Evolutionary conservation across 2,888 invertebrate species (phyloP).

Genomic region (Aphodius sticticus): DNA sequence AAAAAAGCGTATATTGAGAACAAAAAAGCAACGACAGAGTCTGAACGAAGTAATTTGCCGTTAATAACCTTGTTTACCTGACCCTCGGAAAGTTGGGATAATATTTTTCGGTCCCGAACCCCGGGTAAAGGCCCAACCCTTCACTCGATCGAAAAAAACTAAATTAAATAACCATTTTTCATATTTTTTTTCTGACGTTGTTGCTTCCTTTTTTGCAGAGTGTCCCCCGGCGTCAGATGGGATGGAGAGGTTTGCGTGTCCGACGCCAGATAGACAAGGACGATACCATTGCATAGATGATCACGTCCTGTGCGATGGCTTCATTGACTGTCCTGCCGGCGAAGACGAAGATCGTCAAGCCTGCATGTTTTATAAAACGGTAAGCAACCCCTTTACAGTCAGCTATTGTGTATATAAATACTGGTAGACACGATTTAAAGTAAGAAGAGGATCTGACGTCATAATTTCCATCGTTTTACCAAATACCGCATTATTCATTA

Average conservation of each 20-base stretch:
- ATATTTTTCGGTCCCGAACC: not conserved
- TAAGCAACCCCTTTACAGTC: conserved; percentile 59
- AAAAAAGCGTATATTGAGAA: too few species aligned
- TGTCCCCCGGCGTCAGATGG: conserved; percentile 92
- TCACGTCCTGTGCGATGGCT: conserved; percentile 93
- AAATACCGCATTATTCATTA: too few species aligned
- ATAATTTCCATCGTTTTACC: too few species aligned
- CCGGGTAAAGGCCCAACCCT: not conserved
- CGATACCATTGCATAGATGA: conserved; percentile 96
- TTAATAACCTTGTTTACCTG: not conserved
- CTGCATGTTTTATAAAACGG: conserved; percentile 98
- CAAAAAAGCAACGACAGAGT: too few species aligned
- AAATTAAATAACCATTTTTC: not conserved
- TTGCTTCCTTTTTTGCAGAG: conserved; percentile 66
- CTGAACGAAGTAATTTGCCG: not conserved
- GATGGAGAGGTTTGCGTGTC: conserved; percentile 94
- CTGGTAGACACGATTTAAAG: too few species aligned
- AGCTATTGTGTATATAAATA: conserved; percentile 36
- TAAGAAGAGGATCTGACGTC: too few species aligned
- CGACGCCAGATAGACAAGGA: conserved; percentile 89
- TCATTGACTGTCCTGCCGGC: conserved; percentile 91
- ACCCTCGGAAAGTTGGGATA: not conserved
- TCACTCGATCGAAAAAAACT: not conserved
- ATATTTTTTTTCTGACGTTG: not conserved
- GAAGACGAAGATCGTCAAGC: conserved; percentile 93